Evolutionary conservation across 2,797 vertebrate genomes (phyloP), one percentile per base, ranked within the genome.

Genomic region (Tadarida brasiliensis): DNA sequence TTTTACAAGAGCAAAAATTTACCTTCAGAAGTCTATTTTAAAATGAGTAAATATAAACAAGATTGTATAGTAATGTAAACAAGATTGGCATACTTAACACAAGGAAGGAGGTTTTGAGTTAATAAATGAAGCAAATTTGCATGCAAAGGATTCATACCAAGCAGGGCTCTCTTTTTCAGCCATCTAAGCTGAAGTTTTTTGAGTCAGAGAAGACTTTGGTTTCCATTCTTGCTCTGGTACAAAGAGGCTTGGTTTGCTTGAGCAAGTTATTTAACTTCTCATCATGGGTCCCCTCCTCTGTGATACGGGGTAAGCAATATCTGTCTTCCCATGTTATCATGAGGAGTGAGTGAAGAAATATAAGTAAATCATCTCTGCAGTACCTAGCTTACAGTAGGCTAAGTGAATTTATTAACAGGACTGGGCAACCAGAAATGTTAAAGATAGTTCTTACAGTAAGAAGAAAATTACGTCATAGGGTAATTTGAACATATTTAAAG

Each of bases 1-100:
- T 95, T 86, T 92, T 57, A 44, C 47, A 82, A 71, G 33, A 59
- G 7, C 20, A 78, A 86, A 87, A 90, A 95, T 61, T 82, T 57
- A 26, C 28, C 30, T 91, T 63, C 28, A 61, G 9, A 28, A 88
- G 0, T 68, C 49, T 44, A 28, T 74, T 84, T 67, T 83, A 39
- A 44, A 90, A 71, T 54, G 28, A 78, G 44, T 54, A 56, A 39
- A 51, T 12, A 8, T 57, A 92, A 59, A 81, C 9, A 51, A 47
- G 11, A 63, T 30, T 63, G 56, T 11, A 83, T 28, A 35, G n/a
- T 56, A 30, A 68, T 12, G 8, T 54, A 90, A 70, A 76, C 17
- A 63, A 51, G 24, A 73, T 73, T 63, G 35, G 9, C 14, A 49
- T 77, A 33, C 73, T 65, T 35, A 67, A 51, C 20, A 44, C 57